Base-by-base conservation (phyloP, 2,797 vertebrate genomes). In the Leucoraja ocellata region DNA sequence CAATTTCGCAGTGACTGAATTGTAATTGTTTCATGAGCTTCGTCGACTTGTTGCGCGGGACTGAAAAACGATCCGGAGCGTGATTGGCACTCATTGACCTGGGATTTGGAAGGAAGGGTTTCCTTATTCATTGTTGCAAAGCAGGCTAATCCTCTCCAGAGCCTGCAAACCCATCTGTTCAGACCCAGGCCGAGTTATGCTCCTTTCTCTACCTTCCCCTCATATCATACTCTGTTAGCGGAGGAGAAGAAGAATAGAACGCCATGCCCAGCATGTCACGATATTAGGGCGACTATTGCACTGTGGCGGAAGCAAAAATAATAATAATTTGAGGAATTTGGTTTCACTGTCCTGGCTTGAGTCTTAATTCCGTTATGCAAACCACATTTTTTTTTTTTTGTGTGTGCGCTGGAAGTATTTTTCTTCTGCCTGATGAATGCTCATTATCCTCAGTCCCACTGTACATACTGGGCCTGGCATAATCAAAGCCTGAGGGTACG, bases 401-500 rank as follows among this genome's bases (percentile, higher is more conserved):
- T 46, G 46, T 46, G 46, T 46, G 46, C 46, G 96, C 96, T 95
- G 96, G 96, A 96, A 96, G 97, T 96, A 23, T 92, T 96, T 96
- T 97, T 97, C 96, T 97, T 97, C 97, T 95, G 96, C 97, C 97
- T 97, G 98, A 98, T 97, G 98, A 98, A 98, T 97, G 96, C 97
- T 99, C 98, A 99, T 99, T 99, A 99, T 97, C 97, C 97, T 97
- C 96, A 97, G 96, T 96, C 96, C 97, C 96, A 97, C 97, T 95
- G 96, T 96, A 97, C 97, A 97, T 97, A 97, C 97, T 97, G 97
- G 96, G 97, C 98, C 96, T 97, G 97, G 98, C 97, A 98, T 98
- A 98, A 99, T 99, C 98, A 99, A 99, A 99, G 98, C 98, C 98
- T 99, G 98, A 96, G 98, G 98, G 98, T 98, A 98, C 97, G 97